A percentile compares a stretch with the other conserved stretches of the same genome.
phyloP scores from a whole-genome alignment of 2,113 vertebrate species.

The Malurus elegans region DNA sequence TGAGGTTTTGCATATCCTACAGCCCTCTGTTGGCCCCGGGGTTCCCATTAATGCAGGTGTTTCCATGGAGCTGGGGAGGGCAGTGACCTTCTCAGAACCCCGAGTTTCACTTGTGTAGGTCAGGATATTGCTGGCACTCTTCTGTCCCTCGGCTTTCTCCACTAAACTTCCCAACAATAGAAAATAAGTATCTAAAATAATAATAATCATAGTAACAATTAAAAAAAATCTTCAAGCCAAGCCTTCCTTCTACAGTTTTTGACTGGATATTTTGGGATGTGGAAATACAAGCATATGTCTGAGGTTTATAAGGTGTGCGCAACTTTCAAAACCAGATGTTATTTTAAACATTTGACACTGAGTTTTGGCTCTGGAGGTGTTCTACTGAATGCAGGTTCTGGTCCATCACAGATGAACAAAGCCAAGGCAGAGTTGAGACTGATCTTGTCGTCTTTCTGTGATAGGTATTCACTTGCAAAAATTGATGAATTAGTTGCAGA shows the following conservation, averaged over 20 bases:
- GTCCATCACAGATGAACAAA: neutral
- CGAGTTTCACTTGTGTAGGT: neutral
- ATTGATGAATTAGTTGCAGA: neutral
- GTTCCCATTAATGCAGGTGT: neutral
- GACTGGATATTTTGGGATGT: neutral
- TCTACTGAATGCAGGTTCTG: neutral
- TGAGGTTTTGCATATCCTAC: neutral
- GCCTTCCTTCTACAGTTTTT: neutral
- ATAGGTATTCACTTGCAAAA: neutral
- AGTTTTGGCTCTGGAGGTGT: neutral
- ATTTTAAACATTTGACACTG: neutral
- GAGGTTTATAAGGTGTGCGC: neutral
- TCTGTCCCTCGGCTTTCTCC: neutral
- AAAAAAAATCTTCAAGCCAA: neutral
- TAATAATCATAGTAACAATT: no score
- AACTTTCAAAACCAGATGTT: neutral
- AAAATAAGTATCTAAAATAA: neutral
- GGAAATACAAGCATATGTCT: neutral
- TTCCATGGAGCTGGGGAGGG: neutral
- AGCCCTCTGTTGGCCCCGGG: neutral
- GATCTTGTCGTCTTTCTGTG: neutral
- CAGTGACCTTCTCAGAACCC: no score
- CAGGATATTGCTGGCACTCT: neutral
- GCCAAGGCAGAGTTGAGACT: neutral
- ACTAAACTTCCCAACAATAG: neutral